Conservation (phyloP, 2,888 invertebrate genomes). For the Drosophila quinaria region DNA sequence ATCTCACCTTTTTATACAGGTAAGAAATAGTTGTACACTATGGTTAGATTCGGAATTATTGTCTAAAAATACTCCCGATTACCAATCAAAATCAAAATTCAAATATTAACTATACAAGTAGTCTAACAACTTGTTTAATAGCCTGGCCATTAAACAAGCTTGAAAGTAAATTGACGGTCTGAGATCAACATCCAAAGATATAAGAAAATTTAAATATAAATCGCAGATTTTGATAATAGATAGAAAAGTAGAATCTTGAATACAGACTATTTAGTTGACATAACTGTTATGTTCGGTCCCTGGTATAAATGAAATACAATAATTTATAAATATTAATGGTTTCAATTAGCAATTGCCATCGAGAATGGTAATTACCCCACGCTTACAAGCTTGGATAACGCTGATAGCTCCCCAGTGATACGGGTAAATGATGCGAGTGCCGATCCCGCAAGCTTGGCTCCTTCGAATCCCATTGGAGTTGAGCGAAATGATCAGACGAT, state of each 20-base stretch:
- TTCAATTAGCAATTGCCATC: slow-evolving; percentile 70
- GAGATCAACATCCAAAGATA: not conserved
- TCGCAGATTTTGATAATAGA: not conserved
- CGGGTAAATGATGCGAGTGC: slow-evolving; percentile 32
- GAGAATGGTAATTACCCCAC: slow-evolving; percentile 73
- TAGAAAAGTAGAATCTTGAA: not conserved
- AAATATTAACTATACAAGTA: not conserved
- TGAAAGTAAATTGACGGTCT: not conserved
- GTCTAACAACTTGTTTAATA: not conserved
- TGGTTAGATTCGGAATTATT: not conserved
- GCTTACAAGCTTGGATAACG: slow-evolving; percentile 69
- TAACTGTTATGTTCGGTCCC: not conserved
- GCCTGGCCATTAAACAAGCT: no score
- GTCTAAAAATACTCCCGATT: not conserved
- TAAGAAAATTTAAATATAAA: not conserved
- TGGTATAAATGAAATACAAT: not conserved
- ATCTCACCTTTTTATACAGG: slow-evolving; percentile 91
- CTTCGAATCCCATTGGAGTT: slow-evolving; percentile 22
- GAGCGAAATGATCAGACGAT: slow-evolving; percentile 18
- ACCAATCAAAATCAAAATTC: not conserved
- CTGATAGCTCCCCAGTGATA: slow-evolving; percentile 33
- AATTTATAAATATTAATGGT: slow-evolving; percentile 14
- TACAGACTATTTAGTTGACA: not conserved
- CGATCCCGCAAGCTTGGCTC: slow-evolving; percentile 30
- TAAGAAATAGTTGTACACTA: slow-evolving; percentile 83